Conservation (phyloP, 2,888 invertebrate genomes). For the Rapana venosa region DNA sequence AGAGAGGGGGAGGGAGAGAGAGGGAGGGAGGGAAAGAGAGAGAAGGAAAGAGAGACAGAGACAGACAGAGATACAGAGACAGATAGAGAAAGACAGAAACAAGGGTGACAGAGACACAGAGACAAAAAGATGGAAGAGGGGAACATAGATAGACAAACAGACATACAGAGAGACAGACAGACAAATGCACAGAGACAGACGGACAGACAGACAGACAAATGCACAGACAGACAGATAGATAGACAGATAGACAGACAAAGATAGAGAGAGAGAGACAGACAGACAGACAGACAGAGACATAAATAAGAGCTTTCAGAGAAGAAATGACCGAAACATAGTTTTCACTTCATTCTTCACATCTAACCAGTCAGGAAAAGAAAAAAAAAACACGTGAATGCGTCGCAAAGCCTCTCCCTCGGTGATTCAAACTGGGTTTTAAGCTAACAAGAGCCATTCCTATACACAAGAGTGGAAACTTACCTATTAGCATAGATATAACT, state of each 20-base stretch:
- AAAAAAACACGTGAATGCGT: no score
- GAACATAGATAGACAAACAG: not conserved
- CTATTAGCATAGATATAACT: no score
- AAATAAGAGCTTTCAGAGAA: not conserved
- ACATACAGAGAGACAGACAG: not conserved
- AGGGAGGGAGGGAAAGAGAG: not conserved
- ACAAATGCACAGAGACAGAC: not conserved
- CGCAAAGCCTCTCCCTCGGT: no score
- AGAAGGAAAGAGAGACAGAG: not conserved
- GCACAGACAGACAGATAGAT: not conserved
- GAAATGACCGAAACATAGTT: not conserved
- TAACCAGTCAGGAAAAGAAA: not conserved
- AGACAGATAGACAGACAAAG: not conserved
- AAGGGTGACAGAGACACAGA: not conserved
- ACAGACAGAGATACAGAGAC: not conserved
- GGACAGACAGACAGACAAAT: not conserved
- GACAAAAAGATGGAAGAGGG: not conserved
- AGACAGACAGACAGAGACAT: not conserved
- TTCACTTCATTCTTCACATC: not conserved
- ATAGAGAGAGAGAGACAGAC: not conserved
- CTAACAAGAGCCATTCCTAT: no score
- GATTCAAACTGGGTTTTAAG: no score
- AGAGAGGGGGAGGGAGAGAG: not conserved
- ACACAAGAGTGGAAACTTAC: no score
- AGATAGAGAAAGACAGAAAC: not conserved